Evolutionary conservation across 2,797 vertebrate genomes (phyloP).

Genomic region (Toxotes lorentzi): DNA sequence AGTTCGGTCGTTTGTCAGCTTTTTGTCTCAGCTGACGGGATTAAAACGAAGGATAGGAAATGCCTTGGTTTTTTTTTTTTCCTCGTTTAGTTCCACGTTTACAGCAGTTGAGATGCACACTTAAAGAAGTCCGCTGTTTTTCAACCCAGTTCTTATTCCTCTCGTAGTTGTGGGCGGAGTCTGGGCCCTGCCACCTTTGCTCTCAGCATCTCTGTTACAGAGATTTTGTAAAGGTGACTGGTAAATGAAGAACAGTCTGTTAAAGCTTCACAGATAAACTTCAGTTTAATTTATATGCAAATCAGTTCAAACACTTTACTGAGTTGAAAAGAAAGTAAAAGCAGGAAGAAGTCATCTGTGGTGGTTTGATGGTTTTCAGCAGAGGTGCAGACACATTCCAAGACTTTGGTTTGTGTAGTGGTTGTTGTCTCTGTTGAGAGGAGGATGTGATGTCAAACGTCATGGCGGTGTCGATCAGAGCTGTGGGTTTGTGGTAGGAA

Average conservation of each 20-base stretch:
- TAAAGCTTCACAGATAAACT: neutral
- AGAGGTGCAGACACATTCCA: no score
- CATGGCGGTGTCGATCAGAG: no score
- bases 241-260: neutral
- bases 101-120: conserved; percentile 14
- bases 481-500: no score
- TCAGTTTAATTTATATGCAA: neutral
- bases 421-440: no score
- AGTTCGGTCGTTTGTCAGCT: conserved; percentile 15
- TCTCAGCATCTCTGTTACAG: neutral
- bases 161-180: neutral
- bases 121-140: neutral
- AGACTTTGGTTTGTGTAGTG: no score
- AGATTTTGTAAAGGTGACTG: neutral
- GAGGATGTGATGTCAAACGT: no score
- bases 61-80: conserved; percentile 12
- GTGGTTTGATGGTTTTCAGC: no score
- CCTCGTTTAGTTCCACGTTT: neutral
- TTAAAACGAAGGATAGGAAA: conserved; percentile 45
- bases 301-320: no score
- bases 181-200: neutral
- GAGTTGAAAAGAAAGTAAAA: no score
- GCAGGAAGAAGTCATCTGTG: neutral
- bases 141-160: neutral
- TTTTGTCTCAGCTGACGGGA: conserved; percentile 38